A percentile compares a stretch with the other conserved stretches of the same genome.
Evolutionary conservation across 1,140 invertebrate species (phyloP).

Genomic region (Listronotus oregonensis): DNA sequence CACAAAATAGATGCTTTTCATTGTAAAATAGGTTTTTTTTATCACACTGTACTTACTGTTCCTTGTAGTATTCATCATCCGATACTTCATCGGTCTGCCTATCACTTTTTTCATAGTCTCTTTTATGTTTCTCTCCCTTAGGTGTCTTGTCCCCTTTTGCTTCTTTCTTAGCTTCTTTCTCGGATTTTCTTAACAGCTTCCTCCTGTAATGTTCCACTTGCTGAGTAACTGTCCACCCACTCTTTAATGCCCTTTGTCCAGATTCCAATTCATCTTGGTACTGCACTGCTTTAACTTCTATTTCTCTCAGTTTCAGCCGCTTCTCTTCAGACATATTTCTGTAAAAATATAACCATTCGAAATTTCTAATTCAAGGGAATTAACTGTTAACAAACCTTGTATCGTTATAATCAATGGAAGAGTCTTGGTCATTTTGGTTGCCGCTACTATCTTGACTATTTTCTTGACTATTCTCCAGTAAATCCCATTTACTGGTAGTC

Average conservation of each 20-base stretch:
- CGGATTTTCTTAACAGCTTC: slow-evolving; percentile 79
- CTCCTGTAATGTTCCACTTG: slow-evolving; percentile 92
- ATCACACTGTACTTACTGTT: slow-evolving; percentile 51
- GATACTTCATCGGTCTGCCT: slow-evolving; percentile 47
- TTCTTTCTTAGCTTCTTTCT: slow-evolving; percentile 51
- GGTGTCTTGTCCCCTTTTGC: slow-evolving; percentile 47
- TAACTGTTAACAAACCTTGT: slow-evolving; percentile 40
- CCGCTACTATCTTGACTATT: slow-evolving; percentile 63
- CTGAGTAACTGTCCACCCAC: slow-evolving; percentile 76
- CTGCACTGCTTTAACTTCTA: slow-evolving; percentile 92
- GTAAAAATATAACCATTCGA: slow-evolving; percentile 24
- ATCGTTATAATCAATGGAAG: slow-evolving; percentile 48
- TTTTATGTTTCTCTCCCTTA: slow-evolving; percentile 50
- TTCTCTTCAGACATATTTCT: slow-evolving; percentile 70
- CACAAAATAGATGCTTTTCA: no score
- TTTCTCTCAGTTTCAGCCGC: slow-evolving; percentile 83
- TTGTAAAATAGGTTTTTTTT: slow-evolving; percentile 2
- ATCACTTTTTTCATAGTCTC: slow-evolving; percentile 51
- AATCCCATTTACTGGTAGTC: slow-evolving; percentile 88
- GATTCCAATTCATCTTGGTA: slow-evolving; percentile 96
- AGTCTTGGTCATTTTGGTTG: slow-evolving; percentile 55
- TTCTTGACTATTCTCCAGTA: slow-evolving; percentile 55
- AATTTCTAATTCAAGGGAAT: background rate
- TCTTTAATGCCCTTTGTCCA: slow-evolving; percentile 76
- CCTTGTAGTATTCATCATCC: slow-evolving; percentile 54